Percentiles rank a stretch among this genome's conserved stretches.
phyloP scores from a whole-genome alignment of 2,797 vertebrate genomes.

The Sebastes hubbsi region DNA sequence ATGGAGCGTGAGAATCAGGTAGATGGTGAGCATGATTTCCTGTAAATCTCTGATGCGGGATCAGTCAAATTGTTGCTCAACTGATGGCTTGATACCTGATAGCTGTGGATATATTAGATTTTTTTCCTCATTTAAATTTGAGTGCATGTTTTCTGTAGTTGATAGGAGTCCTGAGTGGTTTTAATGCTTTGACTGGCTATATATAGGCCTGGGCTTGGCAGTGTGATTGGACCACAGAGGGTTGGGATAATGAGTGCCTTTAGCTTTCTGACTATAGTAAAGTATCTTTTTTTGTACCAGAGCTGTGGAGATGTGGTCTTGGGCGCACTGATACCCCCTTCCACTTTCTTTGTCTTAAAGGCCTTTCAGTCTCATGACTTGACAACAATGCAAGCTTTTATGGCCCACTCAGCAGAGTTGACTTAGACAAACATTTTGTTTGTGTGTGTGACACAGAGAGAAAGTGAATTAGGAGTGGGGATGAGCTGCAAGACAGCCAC shows the following conservation, averaged over 20 bases:
- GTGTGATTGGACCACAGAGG: slow-evolving; percentile 51
- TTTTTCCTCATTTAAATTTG: slow-evolving; percentile 1
- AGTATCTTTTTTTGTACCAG: slow-evolving; percentile 38
- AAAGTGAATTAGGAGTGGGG: slow-evolving; percentile 27
- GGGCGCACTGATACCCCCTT: slow-evolving; percentile 32
- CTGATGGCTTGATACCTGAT: background rate
- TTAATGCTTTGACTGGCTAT: slow-evolving; percentile 44
- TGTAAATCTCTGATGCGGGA: background rate
- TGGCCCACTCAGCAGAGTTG: slow-evolving; percentile 30
- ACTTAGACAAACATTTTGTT: slow-evolving; percentile 51
- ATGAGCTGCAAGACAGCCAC: slow-evolving; percentile 13
- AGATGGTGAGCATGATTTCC: background rate
- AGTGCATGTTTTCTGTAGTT: slow-evolving; percentile 11
- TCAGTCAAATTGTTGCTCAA: slow-evolving; percentile 1
- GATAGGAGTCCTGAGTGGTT: slow-evolving; percentile 30
- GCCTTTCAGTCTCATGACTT: slow-evolving; percentile 44
- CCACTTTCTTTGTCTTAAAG: slow-evolving; percentile 40
- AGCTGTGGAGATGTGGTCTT: slow-evolving; percentile 34
- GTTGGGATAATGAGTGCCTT: slow-evolving; percentile 62
- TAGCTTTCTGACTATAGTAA: slow-evolving; percentile 43
- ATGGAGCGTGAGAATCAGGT: background rate
- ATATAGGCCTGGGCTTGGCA: slow-evolving; percentile 62
- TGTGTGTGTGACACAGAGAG: background rate
- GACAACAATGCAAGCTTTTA: slow-evolving; percentile 53
- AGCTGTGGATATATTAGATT: background rate